Percentiles rank a stretch among this genome's conserved stretches.
Conservation (phyloP, 2,113 vertebrate genomes). For the Galbula dea region DNA sequence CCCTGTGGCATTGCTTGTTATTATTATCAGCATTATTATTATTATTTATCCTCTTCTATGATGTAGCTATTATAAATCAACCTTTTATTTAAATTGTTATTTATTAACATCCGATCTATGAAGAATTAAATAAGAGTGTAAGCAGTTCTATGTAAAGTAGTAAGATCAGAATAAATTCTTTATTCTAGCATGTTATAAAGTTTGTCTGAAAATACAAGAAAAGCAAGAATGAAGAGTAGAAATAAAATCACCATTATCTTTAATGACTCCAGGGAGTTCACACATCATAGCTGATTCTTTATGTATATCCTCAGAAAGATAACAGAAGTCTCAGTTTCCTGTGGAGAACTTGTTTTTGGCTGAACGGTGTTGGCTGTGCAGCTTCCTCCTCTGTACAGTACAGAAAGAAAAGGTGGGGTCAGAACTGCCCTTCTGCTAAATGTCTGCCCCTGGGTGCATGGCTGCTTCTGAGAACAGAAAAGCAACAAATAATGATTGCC, state of each 20-base stretch:
- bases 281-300: not conserved
- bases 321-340: slow-evolving; percentile 49
- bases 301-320: slow-evolving; percentile 25
- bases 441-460: fast-evolving
- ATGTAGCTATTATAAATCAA: not conserved
- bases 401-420: not conserved
- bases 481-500: not conserved
- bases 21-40: not conserved
- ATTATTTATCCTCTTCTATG: not conserved
- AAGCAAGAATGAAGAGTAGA: not conserved
- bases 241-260: not conserved
- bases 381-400: not conserved
- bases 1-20: not conserved
- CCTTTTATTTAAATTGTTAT: not conserved
- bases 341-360: slow-evolving; percentile 57
- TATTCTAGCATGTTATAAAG: not conserved
- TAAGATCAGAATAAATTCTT: not conserved
- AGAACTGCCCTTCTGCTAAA: not conserved
- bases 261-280: not conserved
- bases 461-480: not conserved
- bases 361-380: not conserved
- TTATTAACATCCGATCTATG: not conserved
- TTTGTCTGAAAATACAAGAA: not conserved
- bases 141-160: not conserved
- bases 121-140: not conserved